Evolutionary conservation across 2,113 vertebrate genomes (phyloP).

Genomic region (Saguinus imperator): DNA sequence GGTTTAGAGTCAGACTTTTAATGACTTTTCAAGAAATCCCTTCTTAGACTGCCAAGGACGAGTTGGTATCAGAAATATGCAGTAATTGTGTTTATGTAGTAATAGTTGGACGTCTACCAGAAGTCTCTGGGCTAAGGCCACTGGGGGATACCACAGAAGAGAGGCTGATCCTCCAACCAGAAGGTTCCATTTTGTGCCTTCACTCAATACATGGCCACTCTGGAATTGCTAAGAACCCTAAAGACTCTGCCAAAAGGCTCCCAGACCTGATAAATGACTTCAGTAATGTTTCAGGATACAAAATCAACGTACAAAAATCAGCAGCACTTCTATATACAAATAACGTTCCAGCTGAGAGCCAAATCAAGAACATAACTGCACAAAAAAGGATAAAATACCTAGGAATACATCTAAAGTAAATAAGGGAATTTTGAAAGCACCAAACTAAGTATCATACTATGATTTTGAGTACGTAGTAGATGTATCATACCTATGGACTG

Average conservation of each 20-base stretch:
- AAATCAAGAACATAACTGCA: too few relatives aligned
- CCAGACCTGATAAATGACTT: too few relatives aligned
- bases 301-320: too few relatives aligned
- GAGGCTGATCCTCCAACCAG: rapidly evolving
- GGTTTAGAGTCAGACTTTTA: neutral
- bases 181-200: neutral
- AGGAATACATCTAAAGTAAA: neutral
- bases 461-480: neutral
- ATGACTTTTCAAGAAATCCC: constrained; percentile 57
- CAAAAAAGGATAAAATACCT: too few relatives aligned
- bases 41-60: constrained; percentile 6
- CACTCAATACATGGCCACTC: neutral
- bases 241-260: too few relatives aligned
- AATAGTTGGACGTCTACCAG: neutral
- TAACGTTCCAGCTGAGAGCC: too few relatives aligned
- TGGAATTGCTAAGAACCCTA: neutral
- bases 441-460: rapidly evolving
- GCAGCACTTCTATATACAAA: too few relatives aligned
- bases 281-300: too few relatives aligned
- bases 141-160: neutral
- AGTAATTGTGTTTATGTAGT: neutral
- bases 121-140: neutral
- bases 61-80: neutral
- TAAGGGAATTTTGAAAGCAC: neutral
- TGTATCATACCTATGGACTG: neutral